These are phyloP conservation scores for Taphrorychus bicolor DNA, from an alignment of 2,888 invertebrate genomes.

Conservation along the genomic window DNA sequence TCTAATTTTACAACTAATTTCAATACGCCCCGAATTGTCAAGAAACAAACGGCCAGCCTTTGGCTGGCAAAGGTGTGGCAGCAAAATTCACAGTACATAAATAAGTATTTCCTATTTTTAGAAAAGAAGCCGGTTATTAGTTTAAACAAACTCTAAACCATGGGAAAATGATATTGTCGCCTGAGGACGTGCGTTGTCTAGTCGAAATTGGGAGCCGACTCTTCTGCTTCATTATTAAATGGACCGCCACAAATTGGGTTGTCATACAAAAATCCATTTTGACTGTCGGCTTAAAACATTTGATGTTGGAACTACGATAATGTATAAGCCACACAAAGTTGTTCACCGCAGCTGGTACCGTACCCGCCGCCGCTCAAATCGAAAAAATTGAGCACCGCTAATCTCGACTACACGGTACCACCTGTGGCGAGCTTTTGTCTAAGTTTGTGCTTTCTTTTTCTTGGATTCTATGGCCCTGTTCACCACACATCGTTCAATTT, in stretches of 20 bases:
- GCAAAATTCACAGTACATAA: constrained; percentile 18
- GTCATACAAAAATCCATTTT: neutral
- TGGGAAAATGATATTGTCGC: constrained; percentile 6
- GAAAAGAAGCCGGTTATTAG: constrained; percentile 22
- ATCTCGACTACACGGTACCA: constrained; percentile 22
- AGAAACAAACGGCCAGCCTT: constrained; percentile 12
- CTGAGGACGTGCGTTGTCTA: constrained; percentile 1
- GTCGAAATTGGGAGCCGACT: neutral
- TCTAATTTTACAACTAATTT: constrained; percentile 9
- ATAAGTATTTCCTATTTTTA: constrained; percentile 24
- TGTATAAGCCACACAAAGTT: constrained; percentile 6
- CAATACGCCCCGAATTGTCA: constrained; percentile 2
- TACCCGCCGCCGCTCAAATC: constrained; percentile 8
- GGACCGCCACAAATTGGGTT: neutral
- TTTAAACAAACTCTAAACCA: constrained; percentile 14
- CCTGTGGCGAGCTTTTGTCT: constrained; percentile 25
- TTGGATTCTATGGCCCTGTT: neutral
- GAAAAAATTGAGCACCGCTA: constrained; percentile 18
- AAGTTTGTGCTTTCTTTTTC: neutral
- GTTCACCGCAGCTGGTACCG: constrained; percentile 20
- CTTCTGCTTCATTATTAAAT: neutral
- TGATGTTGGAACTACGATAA: neutral
- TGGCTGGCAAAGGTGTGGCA: constrained; percentile 24
- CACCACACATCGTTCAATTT: constrained; percentile 1
- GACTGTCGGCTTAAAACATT: neutral